Conservation (phyloP, 2,113 vertebrate genomes). For the Chaetodon auriga region DNA sequence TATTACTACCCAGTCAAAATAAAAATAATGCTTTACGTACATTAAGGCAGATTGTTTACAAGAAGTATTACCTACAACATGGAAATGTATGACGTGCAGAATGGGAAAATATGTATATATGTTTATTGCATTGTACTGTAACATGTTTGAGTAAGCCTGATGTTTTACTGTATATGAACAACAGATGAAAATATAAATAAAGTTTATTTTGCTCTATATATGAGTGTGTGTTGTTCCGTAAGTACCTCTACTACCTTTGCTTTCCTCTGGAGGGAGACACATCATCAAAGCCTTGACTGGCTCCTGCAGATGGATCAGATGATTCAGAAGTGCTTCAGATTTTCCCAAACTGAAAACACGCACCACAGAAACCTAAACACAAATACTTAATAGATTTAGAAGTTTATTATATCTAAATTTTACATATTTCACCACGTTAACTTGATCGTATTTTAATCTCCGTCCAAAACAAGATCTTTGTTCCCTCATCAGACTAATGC, state of each 20-base stretch:
- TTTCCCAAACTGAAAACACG: not conserved
- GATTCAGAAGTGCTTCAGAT: not conserved
- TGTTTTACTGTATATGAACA: not conserved
- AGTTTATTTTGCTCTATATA: constrained; percentile 59
- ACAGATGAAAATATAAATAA: constrained; percentile 55
- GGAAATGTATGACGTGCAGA: not conserved
- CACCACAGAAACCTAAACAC: not conserved
- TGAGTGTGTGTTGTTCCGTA: not conserved
- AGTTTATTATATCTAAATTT: not conserved
- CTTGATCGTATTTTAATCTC: not conserved
- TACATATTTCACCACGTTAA: not conserved
- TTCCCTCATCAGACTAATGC: not conserved
- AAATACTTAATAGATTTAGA: not conserved
- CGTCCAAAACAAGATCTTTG: not conserved
- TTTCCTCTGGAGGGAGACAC: constrained; percentile 65
- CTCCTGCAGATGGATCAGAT: not conserved
- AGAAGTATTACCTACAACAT: not conserved
- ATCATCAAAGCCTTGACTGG: not conserved
- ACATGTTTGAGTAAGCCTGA: constrained; percentile 1
- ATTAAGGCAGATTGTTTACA: not conserved
- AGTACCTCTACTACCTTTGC: constrained; percentile 10
- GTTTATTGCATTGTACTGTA: constrained; percentile 3
- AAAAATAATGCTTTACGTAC: not conserved
- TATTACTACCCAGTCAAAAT: not conserved
- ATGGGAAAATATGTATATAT: not conserved